Percentiles rank a stretch among this genome's conserved stretches.
Conservation (phyloP, 2,888 invertebrate species). For the Drosophila sordidapex region DNA sequence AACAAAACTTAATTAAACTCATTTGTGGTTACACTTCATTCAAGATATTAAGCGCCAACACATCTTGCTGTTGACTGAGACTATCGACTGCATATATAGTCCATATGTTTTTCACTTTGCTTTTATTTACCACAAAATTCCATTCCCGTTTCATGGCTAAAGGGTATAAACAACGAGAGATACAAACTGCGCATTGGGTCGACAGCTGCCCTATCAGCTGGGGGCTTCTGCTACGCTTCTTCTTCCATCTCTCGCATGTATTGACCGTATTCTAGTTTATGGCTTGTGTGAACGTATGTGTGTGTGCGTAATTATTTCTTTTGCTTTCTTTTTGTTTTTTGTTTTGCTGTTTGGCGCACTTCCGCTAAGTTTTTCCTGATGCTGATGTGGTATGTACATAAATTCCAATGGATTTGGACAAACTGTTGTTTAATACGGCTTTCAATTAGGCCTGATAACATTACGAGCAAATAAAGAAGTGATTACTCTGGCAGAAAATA, state of each 20-base stretch:
- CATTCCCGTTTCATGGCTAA: background rate
- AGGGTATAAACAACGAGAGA: slow-evolving; percentile 30
- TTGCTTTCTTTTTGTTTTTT: slow-evolving; percentile 22
- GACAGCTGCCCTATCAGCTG: slow-evolving; percentile 52
- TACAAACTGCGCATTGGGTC: slow-evolving; percentile 21
- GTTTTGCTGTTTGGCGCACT: slow-evolving; percentile 27
- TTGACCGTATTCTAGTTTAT: slow-evolving; percentile 56
- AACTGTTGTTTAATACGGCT: slow-evolving; percentile 76
- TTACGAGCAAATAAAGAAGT: slow-evolving; percentile 30
- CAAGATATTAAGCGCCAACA: background rate
- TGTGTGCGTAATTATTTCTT: slow-evolving; percentile 45
- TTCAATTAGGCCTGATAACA: slow-evolving; percentile 55
- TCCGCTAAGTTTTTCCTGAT: slow-evolving; percentile 45
- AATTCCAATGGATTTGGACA: slow-evolving; percentile 60
- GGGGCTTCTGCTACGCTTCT: slow-evolving; percentile 8
- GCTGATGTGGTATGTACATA: slow-evolving; percentile 51
- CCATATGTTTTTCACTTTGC: background rate
- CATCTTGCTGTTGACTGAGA: background rate
- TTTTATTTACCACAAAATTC: slow-evolving; percentile 10
- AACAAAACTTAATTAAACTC: background rate
- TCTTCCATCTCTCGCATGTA: slow-evolving; percentile 1
- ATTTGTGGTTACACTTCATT: background rate
- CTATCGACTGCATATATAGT: background rate
- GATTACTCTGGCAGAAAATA: background rate
- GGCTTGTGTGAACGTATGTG: slow-evolving; percentile 8